Evolutionary conservation across 1,140 invertebrate genomes (phyloP), one percentile per base, ranked within the genome.

Genomic region (Drosophila asahinai): DNA sequence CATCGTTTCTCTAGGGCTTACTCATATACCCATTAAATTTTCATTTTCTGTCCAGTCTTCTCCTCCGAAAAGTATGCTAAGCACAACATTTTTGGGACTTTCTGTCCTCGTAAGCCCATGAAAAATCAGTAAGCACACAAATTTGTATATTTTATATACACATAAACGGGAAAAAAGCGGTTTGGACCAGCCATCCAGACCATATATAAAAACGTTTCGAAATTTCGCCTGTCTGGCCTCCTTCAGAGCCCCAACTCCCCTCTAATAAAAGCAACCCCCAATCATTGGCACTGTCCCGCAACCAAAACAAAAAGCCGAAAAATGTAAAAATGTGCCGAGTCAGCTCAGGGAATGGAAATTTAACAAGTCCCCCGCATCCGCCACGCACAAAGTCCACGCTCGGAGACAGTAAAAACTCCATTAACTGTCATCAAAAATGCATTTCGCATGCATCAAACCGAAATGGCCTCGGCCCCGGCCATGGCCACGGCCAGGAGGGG

Each of bases 351-450:
- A 64, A 66, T 52, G 40, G 52, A 51, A 77, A 57, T 76, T 77
- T 45, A 51, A 38, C 54, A 52, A 43, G 74, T 66, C 36, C 36
- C 65, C 67, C 67, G 17, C 17, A 70, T 30, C 22, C 43, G 49
- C 45, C 43, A 36, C 9, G 33, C 80, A 75, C 65, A 70, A 81
- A 72, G 63, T 54, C 75, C 66, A 65, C 68, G 58, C 72, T 86
- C 68, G 63, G 82, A 76, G 81, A 71, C 84, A 84, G 81, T 90
- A 89, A 89, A 89, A 89, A 90, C 84, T 89, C 86, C 86, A 89
- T 89, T 89, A 89, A 90, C 84, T 90, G 84, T 78, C 84, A 89
- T 89, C 86, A 89, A 89, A 89, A 89, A 89, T 89, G 84, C 86
- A 89, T 89, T 89, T 89, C 81, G 78, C 63, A 84, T 89, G 84